A percentile compares a stretch with the other conserved stretches of the same genome.
Conservation (phyloP, 2,113 vertebrate species). For the Alethe diademata region DNA sequence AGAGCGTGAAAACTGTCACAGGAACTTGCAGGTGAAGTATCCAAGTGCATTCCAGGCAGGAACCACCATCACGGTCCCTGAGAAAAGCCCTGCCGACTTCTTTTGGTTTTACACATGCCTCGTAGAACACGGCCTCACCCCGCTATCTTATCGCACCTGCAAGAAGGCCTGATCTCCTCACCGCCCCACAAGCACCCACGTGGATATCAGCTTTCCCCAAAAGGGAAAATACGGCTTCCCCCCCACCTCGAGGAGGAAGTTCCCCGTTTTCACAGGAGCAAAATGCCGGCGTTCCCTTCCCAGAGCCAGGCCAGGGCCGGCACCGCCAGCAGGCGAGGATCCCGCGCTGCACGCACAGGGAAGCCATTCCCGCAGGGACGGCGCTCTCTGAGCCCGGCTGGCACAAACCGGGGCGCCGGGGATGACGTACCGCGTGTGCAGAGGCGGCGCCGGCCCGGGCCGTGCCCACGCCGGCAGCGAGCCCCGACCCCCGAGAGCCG, state of each 20-base stretch:
- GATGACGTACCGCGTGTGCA: neutral
- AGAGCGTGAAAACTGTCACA: neutral
- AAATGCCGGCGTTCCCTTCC: neutral
- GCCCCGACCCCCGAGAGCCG: neutral
- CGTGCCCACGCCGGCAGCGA: neutral
- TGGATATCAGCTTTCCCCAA: neutral
- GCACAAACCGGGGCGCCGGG: neutral
- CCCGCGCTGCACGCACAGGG: neutral
- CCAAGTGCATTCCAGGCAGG: neutral
- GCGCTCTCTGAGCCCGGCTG: neutral
- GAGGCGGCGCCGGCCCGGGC: neutral
- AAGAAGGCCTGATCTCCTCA: neutral
- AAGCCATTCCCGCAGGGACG: neutral
- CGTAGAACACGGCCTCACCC: neutral
- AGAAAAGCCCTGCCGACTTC: neutral
- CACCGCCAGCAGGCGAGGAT: neutral
- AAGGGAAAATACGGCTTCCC: neutral
- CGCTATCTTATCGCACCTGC: neutral
- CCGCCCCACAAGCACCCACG: neutral
- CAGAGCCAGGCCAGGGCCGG: neutral
- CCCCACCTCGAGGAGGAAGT: fast-evolving
- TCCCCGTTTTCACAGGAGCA: too few relatives aligned
- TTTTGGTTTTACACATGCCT: fast-evolving
- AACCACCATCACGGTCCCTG: neutral
- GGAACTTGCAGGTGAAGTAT: neutral